phyloP scores from a whole-genome alignment of 2,888 invertebrate species.

The Athrips mouffetella region DNA sequence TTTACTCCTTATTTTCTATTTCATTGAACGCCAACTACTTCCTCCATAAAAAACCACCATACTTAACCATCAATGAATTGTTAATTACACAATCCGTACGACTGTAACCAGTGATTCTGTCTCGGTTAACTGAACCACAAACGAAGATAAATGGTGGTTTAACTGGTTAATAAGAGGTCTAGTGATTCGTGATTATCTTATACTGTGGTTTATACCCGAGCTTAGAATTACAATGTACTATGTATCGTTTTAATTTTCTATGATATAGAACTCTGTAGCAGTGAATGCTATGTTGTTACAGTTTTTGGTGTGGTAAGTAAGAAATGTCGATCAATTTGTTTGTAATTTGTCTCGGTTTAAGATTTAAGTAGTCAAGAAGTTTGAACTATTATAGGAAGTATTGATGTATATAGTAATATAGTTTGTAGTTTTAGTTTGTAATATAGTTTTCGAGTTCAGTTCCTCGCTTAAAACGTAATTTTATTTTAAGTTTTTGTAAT shows the following conservation, averaged over 20 bases:
- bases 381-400: too few relatives aligned
- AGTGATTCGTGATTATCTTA: slow-evolving; percentile 9
- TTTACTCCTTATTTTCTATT: slow-evolving; percentile 15
- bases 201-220: neutral
- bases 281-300: too few relatives aligned
- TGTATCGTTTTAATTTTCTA: neutral
- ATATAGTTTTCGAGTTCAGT: too few relatives aligned
- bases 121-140: slow-evolving; percentile 19
- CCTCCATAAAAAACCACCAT: neutral
- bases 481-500: too few relatives aligned
- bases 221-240: neutral
- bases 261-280: neutral
- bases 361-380: too few relatives aligned
- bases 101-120: slow-evolving; percentile 13
- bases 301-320: neutral
- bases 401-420: too few relatives aligned
- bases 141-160: slow-evolving; percentile 19
- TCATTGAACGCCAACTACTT: slow-evolving; percentile 18
- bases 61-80: neutral
- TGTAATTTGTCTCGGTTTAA: neutral
- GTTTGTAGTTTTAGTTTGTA: too few relatives aligned
- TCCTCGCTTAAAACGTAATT: too few relatives aligned
- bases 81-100: neutral
- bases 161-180: slow-evolving; percentile 16
- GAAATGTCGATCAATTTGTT: neutral